Conservation (phyloP, 2,113 vertebrate genomes). For the Sander vitreus region DNA sequence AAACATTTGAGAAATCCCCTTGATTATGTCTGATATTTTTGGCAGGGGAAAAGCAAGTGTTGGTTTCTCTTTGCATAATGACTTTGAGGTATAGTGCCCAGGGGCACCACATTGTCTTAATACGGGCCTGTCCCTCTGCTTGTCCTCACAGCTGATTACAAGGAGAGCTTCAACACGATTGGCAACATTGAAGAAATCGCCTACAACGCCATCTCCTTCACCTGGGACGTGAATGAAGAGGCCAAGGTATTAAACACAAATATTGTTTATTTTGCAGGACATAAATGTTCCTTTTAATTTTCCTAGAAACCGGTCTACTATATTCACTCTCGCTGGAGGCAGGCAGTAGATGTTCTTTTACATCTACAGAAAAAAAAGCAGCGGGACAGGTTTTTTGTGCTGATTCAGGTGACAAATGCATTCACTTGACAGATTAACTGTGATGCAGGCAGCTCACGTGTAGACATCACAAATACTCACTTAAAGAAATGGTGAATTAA, state of each 20-base stretch:
- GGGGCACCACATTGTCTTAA: no score
- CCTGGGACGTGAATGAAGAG: constrained; percentile 98
- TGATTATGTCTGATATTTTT: no score
- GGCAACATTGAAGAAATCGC: constrained; percentile 98
- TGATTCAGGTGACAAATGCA: constrained; percentile 68
- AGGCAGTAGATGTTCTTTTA: constrained; percentile 18
- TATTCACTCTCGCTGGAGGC: constrained; percentile 63
- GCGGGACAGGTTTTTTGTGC: constrained; percentile 69
- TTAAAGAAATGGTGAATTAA: background rate
- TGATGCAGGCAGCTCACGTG: constrained; percentile 30
- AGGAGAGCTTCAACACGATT: constrained; percentile 98
- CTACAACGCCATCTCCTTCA: constrained; percentile 98
- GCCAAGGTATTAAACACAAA: constrained; percentile 88
- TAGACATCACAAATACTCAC: background rate
- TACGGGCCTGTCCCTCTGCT: no score
- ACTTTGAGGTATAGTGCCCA: no score
- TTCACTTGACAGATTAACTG: constrained; percentile 27
- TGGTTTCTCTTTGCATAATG: no score
- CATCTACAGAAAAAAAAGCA: constrained; percentile 45
- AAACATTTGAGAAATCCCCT: no score
- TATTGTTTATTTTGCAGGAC: background rate
- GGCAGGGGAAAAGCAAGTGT: no score
- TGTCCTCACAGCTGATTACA: constrained; percentile 92
- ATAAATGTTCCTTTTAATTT: constrained; percentile 45
- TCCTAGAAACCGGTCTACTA: constrained; percentile 44